Percentiles rank a stretch among this genome's conserved stretches.
phyloP scores from a whole-genome alignment of 2,888 invertebrate genomes.

The Ectropis crepuscularia region DNA sequence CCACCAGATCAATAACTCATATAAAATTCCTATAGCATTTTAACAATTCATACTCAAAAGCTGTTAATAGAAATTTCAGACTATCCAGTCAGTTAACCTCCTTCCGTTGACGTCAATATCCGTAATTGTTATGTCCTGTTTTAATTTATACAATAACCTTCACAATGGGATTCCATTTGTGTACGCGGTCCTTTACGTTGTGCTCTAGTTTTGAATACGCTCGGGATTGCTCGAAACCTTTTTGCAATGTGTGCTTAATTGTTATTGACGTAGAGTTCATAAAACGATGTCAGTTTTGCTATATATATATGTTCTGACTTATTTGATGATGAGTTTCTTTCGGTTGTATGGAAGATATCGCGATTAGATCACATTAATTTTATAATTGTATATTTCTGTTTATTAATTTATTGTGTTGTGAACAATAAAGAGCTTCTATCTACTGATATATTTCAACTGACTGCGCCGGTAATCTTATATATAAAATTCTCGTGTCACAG shows the following conservation, averaged over 20 bases:
- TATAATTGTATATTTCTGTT: too few relatives aligned
- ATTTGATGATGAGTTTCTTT: too few relatives aligned
- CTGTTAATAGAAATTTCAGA: slow-evolving; percentile 36
- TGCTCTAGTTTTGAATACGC: slow-evolving; percentile 15
- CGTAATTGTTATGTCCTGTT: slow-evolving; percentile 51
- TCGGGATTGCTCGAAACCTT: neutral
- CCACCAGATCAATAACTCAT: slow-evolving; percentile 19
- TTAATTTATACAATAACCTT: slow-evolving; percentile 43
- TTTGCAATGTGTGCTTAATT: slow-evolving; percentile 2
- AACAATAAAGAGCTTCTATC: too few relatives aligned
- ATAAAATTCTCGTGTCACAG: too few relatives aligned
- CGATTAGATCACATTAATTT: too few relatives aligned
- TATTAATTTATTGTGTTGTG: too few relatives aligned
- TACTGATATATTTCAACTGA: too few relatives aligned
- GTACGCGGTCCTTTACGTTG: slow-evolving; percentile 16
- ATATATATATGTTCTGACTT: too few relatives aligned
- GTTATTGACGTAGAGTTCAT: slow-evolving; percentile 3
- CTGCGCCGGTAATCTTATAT: too few relatives aligned
- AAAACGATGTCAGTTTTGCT: neutral
- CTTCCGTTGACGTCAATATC: slow-evolving; percentile 49
- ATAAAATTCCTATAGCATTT: slow-evolving; percentile 28
- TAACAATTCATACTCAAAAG: slow-evolving; percentile 29
- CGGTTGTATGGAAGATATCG: too few relatives aligned
- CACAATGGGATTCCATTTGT: slow-evolving; percentile 26
- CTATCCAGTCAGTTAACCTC: slow-evolving; percentile 41